Evolutionary conservation across 30 jellyfish, hydroid and myxozoan species (phyloP).

Genomic region (Cassiopea xamachana): DNA sequence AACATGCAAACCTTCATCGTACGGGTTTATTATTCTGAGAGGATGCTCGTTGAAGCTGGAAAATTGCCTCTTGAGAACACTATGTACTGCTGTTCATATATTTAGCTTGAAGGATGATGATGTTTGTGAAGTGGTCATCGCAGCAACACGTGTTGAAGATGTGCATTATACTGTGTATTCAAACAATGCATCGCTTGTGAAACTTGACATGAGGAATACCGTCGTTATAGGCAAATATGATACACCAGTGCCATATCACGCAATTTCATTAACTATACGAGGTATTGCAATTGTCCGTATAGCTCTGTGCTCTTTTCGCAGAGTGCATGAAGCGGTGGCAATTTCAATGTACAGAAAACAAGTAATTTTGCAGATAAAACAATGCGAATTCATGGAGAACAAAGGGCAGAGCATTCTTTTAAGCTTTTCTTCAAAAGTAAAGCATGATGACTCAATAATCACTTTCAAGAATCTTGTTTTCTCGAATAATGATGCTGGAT

Average conservation of each 20-base stretch:
- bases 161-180: conserved; percentile 68
- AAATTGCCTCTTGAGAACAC: conserved; percentile 40
- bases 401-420: conserved; percentile 81
- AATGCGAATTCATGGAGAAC: conserved; percentile 56
- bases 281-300: conserved; percentile 40
- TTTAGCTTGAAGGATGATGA: conserved; percentile 12
- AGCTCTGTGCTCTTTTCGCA: conserved; percentile 34
- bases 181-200: conserved; percentile 23
- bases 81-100: conserved; percentile 67
- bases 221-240: conserved; percentile 49
- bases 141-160: conserved; percentile 6
- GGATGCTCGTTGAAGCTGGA: conserved; percentile 49
- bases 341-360: conserved; percentile 45
- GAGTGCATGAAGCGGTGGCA: conserved; percentile 81
- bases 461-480: conserved; percentile 24
- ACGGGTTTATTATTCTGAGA: conserved; percentile 51
- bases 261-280: conserved; percentile 51
- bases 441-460: conserved; percentile 22
- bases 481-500: conserved; percentile 78
- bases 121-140: conserved; percentile 22
- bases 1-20: conserved; percentile 66
- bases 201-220: conserved; percentile 31
- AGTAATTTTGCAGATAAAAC: conserved; percentile 16
- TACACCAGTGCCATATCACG: conserved; percentile 63
- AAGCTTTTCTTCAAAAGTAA: conserved; percentile 54